Evolutionary conservation across 2,113 vertebrate species (phyloP), one percentile per base, ranked within the genome.

Genomic region (Polyodon spathula): DNA sequence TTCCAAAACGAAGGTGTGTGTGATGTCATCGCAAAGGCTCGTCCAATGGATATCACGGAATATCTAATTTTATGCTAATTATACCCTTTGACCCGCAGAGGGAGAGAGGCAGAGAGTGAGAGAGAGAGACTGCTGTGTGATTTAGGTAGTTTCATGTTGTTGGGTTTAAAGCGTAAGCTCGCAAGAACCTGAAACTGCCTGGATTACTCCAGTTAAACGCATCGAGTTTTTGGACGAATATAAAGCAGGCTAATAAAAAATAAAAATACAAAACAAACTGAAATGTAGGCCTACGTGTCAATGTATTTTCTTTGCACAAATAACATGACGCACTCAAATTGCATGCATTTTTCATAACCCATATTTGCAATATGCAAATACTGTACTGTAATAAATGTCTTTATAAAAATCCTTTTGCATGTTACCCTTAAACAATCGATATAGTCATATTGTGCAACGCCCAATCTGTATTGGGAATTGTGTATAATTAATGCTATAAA

Each of bases 71-170:
- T 17, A 6, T 61, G 65, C 63, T 44, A 51, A 63, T 55, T 63
- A 38, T 72, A 73, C 68, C 64, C 71, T 76, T 80, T 77, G 79
- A 68, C 81, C 71, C 61, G 60, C 27, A 27, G 3, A 27, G 27
- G 43, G 63, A 74, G 72, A 64, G 59, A 43, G 51, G 52, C 64
- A 68, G 76, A 78, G 27, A 27, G 27, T 2, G 27, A 27, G 27
- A 27, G 27, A 27, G 27, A 27, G 27, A 27, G 27, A 77, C 87
- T 89, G 87, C 71, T 81, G 73, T 79, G 88, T 88, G 87, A 83
- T 83, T 84, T 89, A 89, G 86, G 89, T 92, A 89, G 89, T 90
- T 90, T 91, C 85, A 83, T 88, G 89, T 92, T 92, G 89, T 90
- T 91, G 86, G 86, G 84, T 80, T 85, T 81, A 68, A 77, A 61